A percentile compares a stretch with the other conserved stretches of the same genome.
phyloP scores from a whole-genome alignment of 2,797 vertebrate species.

The Hyperoplus lanceolatus region DNA sequence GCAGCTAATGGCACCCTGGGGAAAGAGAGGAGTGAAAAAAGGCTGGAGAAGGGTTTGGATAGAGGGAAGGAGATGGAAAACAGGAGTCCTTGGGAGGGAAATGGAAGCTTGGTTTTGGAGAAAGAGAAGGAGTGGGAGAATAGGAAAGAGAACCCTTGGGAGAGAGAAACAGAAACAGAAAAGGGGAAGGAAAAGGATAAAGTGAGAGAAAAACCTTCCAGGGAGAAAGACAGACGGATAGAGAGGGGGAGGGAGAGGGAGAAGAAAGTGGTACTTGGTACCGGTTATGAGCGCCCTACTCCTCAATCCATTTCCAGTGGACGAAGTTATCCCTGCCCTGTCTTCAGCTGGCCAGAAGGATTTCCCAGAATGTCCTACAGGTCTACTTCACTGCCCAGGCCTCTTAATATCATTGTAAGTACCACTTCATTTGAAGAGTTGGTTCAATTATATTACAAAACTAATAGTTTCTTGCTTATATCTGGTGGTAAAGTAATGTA shows the following conservation, averaged over 20 bases:
- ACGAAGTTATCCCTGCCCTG: slow-evolving; percentile 69
- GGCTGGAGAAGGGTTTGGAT: slow-evolving; percentile 51
- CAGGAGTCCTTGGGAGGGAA: slow-evolving; percentile 63
- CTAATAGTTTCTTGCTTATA: background rate
- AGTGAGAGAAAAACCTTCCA: slow-evolving; percentile 46
- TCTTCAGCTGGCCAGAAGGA: slow-evolving; percentile 75
- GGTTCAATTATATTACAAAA: background rate
- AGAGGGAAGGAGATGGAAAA: slow-evolving; percentile 61
- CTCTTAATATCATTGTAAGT: slow-evolving; percentile 84
- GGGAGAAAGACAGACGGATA: slow-evolving; percentile 58
- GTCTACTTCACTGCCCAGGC: slow-evolving; percentile 86
- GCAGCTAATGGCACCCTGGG: slow-evolving; percentile 70
- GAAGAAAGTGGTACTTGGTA: slow-evolving; percentile 50
- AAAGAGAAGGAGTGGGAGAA: slow-evolving; percentile 61
- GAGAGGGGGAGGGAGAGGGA: slow-evolving; percentile 73
- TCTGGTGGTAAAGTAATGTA: background rate
- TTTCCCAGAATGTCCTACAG: slow-evolving; percentile 80
- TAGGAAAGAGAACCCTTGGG: slow-evolving; percentile 65
- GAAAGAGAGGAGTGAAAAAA: slow-evolving; percentile 65
- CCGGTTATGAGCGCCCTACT: slow-evolving; percentile 40
- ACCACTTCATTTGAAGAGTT: background rate
- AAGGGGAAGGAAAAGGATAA: slow-evolving; percentile 52
- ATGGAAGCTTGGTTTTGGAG: slow-evolving; percentile 50
- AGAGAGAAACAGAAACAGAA: slow-evolving; percentile 45
- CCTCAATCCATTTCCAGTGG: slow-evolving; percentile 33